Conservation (phyloP, 2,113 vertebrate species). For the Daboia siamensis region DNA sequence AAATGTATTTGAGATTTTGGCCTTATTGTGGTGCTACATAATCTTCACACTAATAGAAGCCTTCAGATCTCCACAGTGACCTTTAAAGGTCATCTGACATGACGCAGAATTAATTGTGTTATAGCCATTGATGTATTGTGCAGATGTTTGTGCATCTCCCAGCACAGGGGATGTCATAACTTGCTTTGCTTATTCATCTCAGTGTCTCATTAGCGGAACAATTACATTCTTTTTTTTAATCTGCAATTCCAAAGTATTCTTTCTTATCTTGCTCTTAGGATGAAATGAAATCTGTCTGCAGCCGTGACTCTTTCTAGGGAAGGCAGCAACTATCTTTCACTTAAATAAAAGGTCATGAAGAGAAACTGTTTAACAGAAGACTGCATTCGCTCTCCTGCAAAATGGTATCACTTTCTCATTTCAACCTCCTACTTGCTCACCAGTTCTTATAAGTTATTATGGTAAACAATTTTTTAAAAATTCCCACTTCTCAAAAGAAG, state of each 20-base stretch:
- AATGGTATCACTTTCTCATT: not conserved
- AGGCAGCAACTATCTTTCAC: not conserved
- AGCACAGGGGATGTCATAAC: not conserved
- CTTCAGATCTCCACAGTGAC: not conserved
- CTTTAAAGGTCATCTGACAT: constrained; percentile 10
- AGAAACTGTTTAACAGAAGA: not conserved
- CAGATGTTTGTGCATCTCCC: not conserved
- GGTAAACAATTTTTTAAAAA: not conserved
- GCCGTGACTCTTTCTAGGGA: not conserved
- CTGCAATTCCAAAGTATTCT: not conserved
- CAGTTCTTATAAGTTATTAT: not conserved
- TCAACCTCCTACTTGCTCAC: not conserved
- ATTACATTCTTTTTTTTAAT: not conserved
- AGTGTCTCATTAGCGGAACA: not conserved
- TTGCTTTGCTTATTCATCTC: not conserved
- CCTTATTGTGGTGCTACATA: not conserved
- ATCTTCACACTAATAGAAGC: not conserved
- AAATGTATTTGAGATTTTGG: not conserved
- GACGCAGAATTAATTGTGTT: not conserved
- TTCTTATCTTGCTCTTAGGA: not conserved
- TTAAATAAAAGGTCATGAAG: not conserved
- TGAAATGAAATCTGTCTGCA: not conserved
- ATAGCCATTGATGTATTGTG: not conserved
- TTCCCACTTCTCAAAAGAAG: not conserved
- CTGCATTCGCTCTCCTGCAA: not conserved